phyloP scores from a whole-genome alignment of 2,888 invertebrate genomes.

The Leptopterna dolabrata region DNA sequence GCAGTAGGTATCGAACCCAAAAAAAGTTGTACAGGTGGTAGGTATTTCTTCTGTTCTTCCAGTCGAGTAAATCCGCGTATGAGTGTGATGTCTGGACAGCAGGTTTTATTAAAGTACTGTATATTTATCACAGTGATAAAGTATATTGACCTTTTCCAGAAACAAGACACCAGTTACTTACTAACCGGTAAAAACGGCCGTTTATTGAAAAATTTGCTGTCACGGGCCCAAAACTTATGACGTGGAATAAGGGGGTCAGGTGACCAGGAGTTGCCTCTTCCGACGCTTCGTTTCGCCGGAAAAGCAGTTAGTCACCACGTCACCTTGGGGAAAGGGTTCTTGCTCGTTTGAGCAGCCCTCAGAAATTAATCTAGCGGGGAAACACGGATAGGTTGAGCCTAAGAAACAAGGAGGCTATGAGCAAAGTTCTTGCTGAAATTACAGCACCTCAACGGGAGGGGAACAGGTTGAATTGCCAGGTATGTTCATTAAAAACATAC shows the following conservation, averaged over 20 bases:
- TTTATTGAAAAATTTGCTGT: no score
- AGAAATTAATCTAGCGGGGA: constrained; percentile 3
- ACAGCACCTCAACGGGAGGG: not conserved
- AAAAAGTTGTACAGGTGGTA: no score
- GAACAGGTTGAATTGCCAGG: not conserved
- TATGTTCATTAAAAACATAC: not conserved
- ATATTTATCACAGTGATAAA: no score
- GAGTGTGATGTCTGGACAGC: no score
- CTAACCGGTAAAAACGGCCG: no score
- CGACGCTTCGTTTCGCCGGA: not conserved
- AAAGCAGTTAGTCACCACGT: not conserved
- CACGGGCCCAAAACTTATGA: no score
- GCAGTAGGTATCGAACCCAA: no score
- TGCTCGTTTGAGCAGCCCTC: not conserved
- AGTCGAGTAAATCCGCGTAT: no score
- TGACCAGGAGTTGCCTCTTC: not conserved
- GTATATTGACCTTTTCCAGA: no score
- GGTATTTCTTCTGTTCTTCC: no score
- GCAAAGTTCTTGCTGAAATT: not conserved
- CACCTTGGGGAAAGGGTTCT: not conserved
- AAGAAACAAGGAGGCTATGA: not conserved
- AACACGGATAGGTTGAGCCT: not conserved
- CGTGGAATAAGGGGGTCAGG: not conserved
- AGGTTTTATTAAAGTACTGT: no score
- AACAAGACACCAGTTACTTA: no score